These are phyloP conservation scores for Channallabes apus DNA, from an alignment of 2,797 vertebrate genomes.

Conservation along the genomic window DNA sequence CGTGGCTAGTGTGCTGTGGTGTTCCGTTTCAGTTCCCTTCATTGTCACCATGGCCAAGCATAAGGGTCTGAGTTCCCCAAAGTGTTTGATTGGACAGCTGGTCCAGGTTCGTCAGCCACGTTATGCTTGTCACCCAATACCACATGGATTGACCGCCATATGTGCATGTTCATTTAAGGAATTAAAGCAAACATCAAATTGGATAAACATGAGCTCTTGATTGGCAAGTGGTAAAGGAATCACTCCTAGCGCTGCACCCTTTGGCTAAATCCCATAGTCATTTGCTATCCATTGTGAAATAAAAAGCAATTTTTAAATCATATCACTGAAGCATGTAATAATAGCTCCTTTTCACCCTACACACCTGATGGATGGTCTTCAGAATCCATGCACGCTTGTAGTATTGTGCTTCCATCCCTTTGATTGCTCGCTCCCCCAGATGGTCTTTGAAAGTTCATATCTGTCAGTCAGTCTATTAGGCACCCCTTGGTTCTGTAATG, in stretches of 20 bases:
- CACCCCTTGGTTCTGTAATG: constrained; percentile 67
- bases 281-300: constrained; percentile 1
- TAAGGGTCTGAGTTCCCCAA: constrained; percentile 24
- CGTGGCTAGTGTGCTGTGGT: constrained; percentile 38
- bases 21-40: constrained; percentile 45
- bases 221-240: constrained; percentile 22
- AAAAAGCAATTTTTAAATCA: constrained; percentile 10
- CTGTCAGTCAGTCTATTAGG: constrained; percentile 74
- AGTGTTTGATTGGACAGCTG: constrained; percentile 24
- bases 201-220: constrained; percentile 20
- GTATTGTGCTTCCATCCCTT: constrained; percentile 49
- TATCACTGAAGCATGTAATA: constrained; percentile 30
- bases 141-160: constrained; percentile 19
- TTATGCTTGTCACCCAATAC: constrained; percentile 1
- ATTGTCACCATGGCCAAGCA: constrained; percentile 23
- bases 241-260: background rate
- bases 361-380: constrained; percentile 32
- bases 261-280: constrained; percentile 29
- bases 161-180: constrained; percentile 35
- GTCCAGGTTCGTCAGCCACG: constrained; percentile 5
- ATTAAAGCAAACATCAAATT: constrained; percentile 32
- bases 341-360: constrained; percentile 38
- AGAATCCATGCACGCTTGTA: constrained; percentile 34
- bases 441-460: constrained; percentile 65
- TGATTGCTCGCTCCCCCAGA: constrained; percentile 36